phyloP scores from a whole-genome alignment of 2,888 invertebrate species.

The Lithophane ornitopus region DNA sequence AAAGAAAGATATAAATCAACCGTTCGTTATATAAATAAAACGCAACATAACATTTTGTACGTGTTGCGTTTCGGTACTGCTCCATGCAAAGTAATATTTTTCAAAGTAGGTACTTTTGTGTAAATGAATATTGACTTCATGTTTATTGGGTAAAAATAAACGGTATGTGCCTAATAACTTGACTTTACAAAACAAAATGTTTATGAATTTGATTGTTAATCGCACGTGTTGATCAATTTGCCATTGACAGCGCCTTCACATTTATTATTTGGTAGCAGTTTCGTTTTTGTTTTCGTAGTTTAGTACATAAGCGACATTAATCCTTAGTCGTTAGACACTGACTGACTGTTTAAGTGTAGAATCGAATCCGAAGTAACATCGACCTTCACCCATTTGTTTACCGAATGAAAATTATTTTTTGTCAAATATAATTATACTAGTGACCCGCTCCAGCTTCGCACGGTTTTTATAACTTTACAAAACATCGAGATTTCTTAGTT shows the following conservation, averaged over 20 bases:
- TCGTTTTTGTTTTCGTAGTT: not conserved
- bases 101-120: not conserved
- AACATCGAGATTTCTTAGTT: too few species aligned
- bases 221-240: too few species aligned
- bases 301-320: too few species aligned
- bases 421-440: too few species aligned
- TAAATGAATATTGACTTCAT: not conserved
- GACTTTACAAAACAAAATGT: not conserved
- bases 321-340: too few species aligned
- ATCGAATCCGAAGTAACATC: too few species aligned
- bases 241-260: not conserved
- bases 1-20: slow-evolving; percentile 47
- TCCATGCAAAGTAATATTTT: slow-evolving; percentile 7
- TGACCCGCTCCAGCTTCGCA: too few species aligned
- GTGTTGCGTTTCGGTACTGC: slow-evolving; percentile 22
- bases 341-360: too few species aligned
- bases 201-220: not conserved
- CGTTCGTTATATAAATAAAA: slow-evolving; percentile 50
- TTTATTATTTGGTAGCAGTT: too few species aligned
- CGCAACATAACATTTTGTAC: slow-evolving; percentile 16
- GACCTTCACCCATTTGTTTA: too few species aligned
- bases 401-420: too few species aligned
- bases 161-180: not conserved
- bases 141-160: not conserved
- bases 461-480: too few species aligned